Conservation (phyloP, 2,113 vertebrate species). For the Sciurus niger region DNA sequence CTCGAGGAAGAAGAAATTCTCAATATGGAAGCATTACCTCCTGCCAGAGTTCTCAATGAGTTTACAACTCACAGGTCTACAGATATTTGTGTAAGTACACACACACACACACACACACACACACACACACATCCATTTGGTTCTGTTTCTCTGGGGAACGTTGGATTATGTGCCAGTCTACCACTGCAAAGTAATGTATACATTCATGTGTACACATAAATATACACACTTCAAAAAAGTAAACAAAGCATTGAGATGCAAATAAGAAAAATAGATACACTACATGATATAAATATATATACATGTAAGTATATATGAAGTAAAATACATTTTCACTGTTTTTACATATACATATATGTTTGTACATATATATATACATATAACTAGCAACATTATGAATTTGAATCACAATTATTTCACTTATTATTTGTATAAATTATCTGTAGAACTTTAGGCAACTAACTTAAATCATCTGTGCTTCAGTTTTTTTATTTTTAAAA, state of each 20-base stretch:
- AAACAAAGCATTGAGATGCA: background rate
- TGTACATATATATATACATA: background rate
- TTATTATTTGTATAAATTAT: background rate
- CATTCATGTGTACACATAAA: background rate
- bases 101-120: background rate
- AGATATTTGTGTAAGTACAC: background rate
- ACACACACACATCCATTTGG: background rate
- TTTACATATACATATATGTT: background rate
- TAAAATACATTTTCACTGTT: background rate
- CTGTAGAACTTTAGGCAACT: background rate
- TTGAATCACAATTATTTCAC: background rate
- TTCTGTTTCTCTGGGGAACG: background rate
- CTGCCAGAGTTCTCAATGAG: no score
- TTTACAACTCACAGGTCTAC: background rate
- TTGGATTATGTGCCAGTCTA: background rate
- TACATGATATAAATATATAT: no score
- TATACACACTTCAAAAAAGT: background rate
- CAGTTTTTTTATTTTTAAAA: background rate
- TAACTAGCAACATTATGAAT: background rate
- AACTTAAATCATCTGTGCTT: background rate
- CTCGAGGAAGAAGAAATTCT: background rate
- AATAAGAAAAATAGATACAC: background rate
- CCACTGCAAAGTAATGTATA: background rate
- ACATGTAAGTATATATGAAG: background rate
- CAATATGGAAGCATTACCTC: background rate